These are phyloP conservation scores for Aurelia sp. DNA, from an alignment of 30 jellyfish, hydroid and myxozoan genomes.

Conservation along the genomic window DNA sequence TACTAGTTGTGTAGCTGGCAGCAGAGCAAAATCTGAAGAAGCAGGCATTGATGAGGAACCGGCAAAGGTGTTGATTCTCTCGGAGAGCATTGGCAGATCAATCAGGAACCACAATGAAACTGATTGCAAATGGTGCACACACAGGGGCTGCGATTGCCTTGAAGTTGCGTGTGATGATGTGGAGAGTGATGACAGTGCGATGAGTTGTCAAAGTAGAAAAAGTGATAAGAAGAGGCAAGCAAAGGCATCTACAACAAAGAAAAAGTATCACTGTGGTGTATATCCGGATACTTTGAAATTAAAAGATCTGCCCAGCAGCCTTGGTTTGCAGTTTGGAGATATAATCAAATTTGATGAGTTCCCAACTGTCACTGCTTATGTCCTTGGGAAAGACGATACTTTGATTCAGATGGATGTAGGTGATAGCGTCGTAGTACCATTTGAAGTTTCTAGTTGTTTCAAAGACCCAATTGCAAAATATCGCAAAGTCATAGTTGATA, in stretches of 20 bases:
- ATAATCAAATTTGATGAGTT: constrained; percentile 53
- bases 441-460: constrained; percentile 25
- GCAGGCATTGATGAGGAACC: constrained; percentile 16
- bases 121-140: constrained; percentile 60
- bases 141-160: constrained; percentile 56
- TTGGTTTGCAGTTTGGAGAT: constrained; percentile 35
- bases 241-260: neutral
- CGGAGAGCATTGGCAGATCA: constrained; percentile 21
- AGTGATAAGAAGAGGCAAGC: constrained; percentile 22
- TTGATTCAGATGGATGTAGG: constrained; percentile 9
- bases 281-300: constrained; percentile 40
- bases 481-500: neutral
- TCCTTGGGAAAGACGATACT: constrained; percentile 21
- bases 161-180: neutral
- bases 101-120: constrained; percentile 37
- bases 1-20: neutral
- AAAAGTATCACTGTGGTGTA: constrained; percentile 30
- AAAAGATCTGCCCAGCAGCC: constrained; percentile 10
- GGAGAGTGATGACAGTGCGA: constrained; percentile 64
- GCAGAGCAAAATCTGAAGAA: neutral
- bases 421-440: constrained; percentile 41
- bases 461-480: constrained; percentile 44
- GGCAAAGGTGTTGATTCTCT: constrained; percentile 11
- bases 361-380: constrained; percentile 44
- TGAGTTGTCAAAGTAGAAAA: constrained; percentile 48